A percentile compares a stretch with the other conserved stretches of the same genome.
Evolutionary conservation across 2,888 invertebrate species (phyloP).

Genomic region (Agrotis puta): DNA sequence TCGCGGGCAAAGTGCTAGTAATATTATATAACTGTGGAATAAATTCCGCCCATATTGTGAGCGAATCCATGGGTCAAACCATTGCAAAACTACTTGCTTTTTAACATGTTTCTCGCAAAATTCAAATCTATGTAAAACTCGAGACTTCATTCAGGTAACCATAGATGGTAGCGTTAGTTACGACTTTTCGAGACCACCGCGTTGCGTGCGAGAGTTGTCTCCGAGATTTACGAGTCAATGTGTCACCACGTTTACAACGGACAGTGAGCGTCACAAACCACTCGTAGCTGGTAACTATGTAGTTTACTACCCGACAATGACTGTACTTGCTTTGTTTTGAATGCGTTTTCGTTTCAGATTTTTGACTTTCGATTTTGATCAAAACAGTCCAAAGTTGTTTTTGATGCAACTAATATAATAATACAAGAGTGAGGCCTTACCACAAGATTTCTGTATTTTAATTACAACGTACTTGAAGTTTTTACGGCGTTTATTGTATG

Average conservation of each 20-base stretch:
- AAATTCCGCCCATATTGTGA: background rate
- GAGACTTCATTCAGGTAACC: conserved; percentile 10
- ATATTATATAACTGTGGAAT: background rate
- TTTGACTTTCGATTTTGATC: background rate
- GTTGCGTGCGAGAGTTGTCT: background rate
- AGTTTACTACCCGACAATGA: conserved; percentile 3
- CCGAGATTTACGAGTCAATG: conserved; percentile 38
- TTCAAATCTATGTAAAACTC: conserved; percentile 3
- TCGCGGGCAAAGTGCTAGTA: no score
- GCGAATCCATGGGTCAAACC: background rate
- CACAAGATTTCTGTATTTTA: no score
- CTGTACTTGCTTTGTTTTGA: conserved; percentile 9
- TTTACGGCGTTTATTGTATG: no score
- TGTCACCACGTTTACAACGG: conserved; percentile 18
- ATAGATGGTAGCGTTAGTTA: conserved; percentile 9
- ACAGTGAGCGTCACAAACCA: conserved; percentile 32
- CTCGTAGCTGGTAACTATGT: conserved; percentile 3
- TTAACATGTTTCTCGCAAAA: background rate
- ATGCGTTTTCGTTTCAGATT: background rate
- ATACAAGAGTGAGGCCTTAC: background rate
- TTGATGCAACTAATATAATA: background rate
- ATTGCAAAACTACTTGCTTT: background rate
- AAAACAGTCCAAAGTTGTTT: background rate
- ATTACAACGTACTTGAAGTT: no score
- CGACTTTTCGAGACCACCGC: conserved; percentile 16